Conservation (phyloP, 2,888 invertebrate genomes). For the Subacronicta megacephala region DNA sequence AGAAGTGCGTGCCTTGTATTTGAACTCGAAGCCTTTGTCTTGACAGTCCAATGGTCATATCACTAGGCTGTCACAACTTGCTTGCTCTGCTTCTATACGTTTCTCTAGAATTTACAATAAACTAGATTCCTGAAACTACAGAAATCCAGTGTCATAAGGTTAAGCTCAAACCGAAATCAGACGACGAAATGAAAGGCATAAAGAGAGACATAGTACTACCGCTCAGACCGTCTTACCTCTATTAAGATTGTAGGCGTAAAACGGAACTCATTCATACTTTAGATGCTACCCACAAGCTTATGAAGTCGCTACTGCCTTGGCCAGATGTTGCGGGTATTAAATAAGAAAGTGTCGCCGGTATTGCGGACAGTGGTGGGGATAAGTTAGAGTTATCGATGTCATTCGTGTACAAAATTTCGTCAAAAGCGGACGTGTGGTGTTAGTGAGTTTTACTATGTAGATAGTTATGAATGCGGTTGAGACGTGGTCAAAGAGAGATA, state of each 20-base stretch:
- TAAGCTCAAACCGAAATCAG: constrained; percentile 20
- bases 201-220: constrained; percentile 47
- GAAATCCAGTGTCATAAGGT: constrained; percentile 20
- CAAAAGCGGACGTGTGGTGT: constrained; percentile 7
- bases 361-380: constrained; percentile 2
- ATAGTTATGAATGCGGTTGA: neutral
- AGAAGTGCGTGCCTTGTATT: too few relatives aligned
- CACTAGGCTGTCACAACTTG: too few relatives aligned
- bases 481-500: too few relatives aligned
- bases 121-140: neutral
- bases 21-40: too few relatives aligned
- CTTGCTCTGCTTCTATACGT: too few relatives aligned
- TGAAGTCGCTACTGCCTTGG: constrained; percentile 20
- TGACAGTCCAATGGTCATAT: too few relatives aligned
- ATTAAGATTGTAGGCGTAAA: constrained; percentile 54
- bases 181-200: constrained; percentile 54
- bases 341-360: constrained; percentile 16
- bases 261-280: constrained; percentile 42
- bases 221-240: constrained; percentile 37
- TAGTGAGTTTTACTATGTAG: neutral
- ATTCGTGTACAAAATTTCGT: constrained; percentile 11
- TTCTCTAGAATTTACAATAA: too few relatives aligned
- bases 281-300: constrained; percentile 41
- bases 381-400: neutral
- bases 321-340: constrained; percentile 36